These are phyloP conservation scores for Gopherus evgoodei DNA, from an alignment of 2,113 vertebrate species.

Conservation along the genomic window DNA sequence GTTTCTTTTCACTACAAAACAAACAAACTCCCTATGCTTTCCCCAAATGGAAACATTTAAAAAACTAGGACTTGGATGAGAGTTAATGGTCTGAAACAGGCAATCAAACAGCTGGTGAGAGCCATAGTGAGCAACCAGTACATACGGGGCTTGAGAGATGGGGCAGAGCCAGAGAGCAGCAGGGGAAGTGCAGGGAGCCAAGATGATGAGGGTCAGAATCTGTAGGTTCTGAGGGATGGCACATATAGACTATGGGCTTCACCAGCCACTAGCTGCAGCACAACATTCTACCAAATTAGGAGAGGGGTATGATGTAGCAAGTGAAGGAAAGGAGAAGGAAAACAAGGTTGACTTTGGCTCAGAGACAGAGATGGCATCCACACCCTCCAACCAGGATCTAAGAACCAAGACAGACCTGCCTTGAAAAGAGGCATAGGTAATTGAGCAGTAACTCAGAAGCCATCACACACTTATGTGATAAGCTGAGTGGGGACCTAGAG, in stretches of 20 bases:
- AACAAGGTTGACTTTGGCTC: not conserved
- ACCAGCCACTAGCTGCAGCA: not conserved
- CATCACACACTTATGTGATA: not conserved
- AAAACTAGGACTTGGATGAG: not conserved
- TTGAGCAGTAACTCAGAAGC: not conserved
- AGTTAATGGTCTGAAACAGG: not conserved
- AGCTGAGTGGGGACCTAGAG: not conserved
- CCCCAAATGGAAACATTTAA: not conserved
- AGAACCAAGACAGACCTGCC: not conserved
- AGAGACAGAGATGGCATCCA: not conserved
- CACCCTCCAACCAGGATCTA: not conserved
- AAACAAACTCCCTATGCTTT: not conserved
- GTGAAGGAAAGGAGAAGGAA: not conserved
- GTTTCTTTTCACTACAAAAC: not conserved
- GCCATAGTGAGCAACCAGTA: not conserved
- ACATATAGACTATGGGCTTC: not conserved
- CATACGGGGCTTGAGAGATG: not conserved
- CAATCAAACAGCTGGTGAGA: not conserved
- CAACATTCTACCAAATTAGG: not conserved
- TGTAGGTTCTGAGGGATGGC: not conserved
- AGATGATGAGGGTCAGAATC: rapidly evolving
- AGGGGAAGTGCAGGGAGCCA: not conserved
- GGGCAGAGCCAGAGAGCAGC: not conserved
- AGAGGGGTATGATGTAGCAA: not conserved
- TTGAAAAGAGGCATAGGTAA: not conserved